A percentile compares a stretch with the other conserved stretches of the same genome.
Evolutionary conservation across 2,888 invertebrate species (phyloP).

Genomic region (Parnassius mnemosyne): DNA sequence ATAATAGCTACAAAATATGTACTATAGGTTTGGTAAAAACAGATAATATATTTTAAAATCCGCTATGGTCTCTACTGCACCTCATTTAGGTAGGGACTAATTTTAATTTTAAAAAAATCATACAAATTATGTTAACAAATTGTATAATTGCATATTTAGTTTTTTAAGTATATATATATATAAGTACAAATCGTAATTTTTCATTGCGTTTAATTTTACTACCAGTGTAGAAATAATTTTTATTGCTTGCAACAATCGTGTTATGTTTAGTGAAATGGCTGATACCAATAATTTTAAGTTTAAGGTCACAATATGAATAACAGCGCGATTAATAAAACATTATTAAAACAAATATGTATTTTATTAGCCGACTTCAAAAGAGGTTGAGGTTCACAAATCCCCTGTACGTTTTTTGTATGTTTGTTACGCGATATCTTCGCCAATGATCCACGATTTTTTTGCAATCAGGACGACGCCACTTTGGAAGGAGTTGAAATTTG

Average conservation of each 20-base stretch:
- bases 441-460: too few species aligned
- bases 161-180: constrained; percentile 36
- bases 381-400: not conserved
- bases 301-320: constrained; percentile 66
- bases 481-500: too few species aligned
- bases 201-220: constrained; percentile 38
- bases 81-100: constrained; percentile 12
- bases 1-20: constrained; percentile 6
- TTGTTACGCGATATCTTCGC: too few species aligned
- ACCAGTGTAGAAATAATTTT: constrained; percentile 60
- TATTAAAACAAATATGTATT: constrained; percentile 29
- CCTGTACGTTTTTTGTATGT: too few species aligned
- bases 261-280: constrained; percentile 54
- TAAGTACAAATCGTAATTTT: constrained; percentile 63
- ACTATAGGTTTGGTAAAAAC: constrained; percentile 1
- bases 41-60: constrained; percentile 8
- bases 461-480: too few species aligned
- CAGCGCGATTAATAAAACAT: constrained; percentile 44
- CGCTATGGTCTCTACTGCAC: constrained; percentile 12
- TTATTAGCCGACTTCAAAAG: not conserved
- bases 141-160: constrained; percentile 30
- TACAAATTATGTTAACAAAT: constrained; percentile 25
- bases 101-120: constrained; percentile 12
- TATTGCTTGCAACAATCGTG: constrained; percentile 44
- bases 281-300: constrained; percentile 67